Conservation (phyloP, 2,113 vertebrate species). For the Spilogale gracilis region DNA sequence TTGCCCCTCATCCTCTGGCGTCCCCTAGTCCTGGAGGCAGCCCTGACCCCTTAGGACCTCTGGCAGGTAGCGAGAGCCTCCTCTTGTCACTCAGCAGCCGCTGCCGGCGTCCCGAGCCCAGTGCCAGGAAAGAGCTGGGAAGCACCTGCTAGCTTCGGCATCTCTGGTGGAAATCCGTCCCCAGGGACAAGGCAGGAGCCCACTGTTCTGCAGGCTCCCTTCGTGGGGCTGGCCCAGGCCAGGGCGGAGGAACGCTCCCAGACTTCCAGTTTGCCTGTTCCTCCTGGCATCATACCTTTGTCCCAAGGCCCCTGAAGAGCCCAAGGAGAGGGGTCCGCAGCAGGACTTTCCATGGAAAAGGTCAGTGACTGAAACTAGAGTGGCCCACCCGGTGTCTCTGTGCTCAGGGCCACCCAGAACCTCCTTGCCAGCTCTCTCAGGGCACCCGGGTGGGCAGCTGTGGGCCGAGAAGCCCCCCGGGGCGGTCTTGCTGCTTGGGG, state of each 20-base stretch:
- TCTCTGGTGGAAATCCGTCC: not conserved
- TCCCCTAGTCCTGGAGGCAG: not conserved
- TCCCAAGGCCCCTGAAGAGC: not conserved
- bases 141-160: not conserved
- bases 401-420: accelerated
- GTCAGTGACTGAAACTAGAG: not conserved
- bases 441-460: not conserved
- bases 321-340: not conserved
- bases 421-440: not conserved
- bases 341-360: slow-evolving; percentile 31
- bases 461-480: not conserved
- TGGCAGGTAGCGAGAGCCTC: not conserved
- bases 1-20: accelerated
- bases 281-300: not conserved
- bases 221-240: accelerated
- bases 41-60: not conserved
- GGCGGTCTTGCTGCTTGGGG: not conserved
- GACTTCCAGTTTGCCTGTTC: not conserved
- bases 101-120: accelerated
- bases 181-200: not conserved
- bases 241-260: not conserved
- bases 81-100: accelerated
- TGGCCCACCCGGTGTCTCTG: accelerated
- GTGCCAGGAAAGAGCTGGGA: not conserved
- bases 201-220: not conserved